These are phyloP conservation scores for Oopsacas minuta DNA, from an alignment of 37 sponge, comb jelly and placozoan genomes.

Conservation along the genomic window DNA sequence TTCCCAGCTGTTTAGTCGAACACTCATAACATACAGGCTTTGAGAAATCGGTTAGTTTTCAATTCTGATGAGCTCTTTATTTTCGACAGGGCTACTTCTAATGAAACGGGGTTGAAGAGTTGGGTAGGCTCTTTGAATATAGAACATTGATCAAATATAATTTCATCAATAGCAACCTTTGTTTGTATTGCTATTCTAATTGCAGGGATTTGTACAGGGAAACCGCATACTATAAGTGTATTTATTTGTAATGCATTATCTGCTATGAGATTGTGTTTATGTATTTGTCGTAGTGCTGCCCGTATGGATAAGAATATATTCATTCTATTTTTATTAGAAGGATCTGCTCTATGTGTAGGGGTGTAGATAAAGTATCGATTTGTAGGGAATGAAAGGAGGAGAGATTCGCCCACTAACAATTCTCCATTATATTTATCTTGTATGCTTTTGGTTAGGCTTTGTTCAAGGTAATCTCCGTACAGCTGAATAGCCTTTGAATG, in stretches of 20 bases:
- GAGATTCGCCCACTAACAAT: neutral
- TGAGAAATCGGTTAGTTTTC: neutral
- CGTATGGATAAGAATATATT: neutral
- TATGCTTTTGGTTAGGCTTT: neutral
- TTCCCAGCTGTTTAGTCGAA: no score
- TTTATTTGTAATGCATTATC: neutral
- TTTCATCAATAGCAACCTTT: neutral
- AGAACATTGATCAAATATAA: neutral
- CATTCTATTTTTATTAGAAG: neutral
- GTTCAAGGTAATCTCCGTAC: neutral
- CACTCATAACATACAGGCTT: neutral
- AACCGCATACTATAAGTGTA: neutral
- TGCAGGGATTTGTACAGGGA: neutral
- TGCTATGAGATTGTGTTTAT: neutral
- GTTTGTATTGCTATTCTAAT: neutral
- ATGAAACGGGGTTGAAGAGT: neutral
- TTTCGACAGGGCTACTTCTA: neutral
- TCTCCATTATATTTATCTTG: neutral
- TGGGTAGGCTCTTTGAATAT: neutral
- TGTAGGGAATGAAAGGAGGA: neutral
- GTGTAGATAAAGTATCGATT: neutral
- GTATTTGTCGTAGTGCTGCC: neutral
- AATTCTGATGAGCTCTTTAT: neutral
- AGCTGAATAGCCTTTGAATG: neutral
- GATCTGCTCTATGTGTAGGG: neutral